Conservation (phyloP, 1,140 invertebrate genomes). For the Eulimnadia texana region DNA sequence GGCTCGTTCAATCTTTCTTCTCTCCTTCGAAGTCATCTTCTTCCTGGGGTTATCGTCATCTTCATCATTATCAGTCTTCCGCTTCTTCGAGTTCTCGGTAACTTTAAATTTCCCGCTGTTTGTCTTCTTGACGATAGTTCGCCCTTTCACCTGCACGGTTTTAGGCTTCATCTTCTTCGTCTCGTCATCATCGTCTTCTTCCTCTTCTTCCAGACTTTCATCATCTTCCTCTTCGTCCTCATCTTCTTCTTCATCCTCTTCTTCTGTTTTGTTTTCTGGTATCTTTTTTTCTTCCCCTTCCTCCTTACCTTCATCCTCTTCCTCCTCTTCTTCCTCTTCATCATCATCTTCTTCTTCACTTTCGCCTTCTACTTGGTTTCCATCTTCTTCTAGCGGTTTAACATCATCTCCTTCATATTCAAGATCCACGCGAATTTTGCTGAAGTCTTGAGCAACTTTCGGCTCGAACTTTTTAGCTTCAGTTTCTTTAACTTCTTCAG, state of each 20-base stretch:
- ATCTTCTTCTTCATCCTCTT: conserved; percentile 16
- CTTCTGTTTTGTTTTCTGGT: too few relatives aligned
- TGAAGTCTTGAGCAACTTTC: conserved; percentile 36
- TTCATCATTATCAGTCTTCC: conserved; percentile 20
- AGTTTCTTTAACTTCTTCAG: conserved; percentile 1
- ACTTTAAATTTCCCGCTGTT: conserved; percentile 23
- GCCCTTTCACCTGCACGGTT: conserved; percentile 5
- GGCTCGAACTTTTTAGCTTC: conserved; percentile 13
- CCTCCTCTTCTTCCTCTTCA: conserved; percentile 13
- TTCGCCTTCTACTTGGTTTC: conserved; percentile 28
- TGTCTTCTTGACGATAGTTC: conserved; percentile 8
- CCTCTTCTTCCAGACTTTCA: conserved; percentile 23
- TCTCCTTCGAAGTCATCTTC: conserved; percentile 54
- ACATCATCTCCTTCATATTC: conserved; percentile 48
- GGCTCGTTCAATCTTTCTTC: conserved; percentile 53
- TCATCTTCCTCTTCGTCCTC: conserved; percentile 21
- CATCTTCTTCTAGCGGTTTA: conserved; percentile 35
- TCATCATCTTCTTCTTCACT: conserved; percentile 33
- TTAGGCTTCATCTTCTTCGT: conserved; percentile 8
- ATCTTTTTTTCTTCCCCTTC: conserved; percentile 19
- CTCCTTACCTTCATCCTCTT: conserved; percentile 8
- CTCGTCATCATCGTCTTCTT: conserved; percentile 18
- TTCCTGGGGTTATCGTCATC: conserved; percentile 8
- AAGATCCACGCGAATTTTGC: conserved; percentile 58
- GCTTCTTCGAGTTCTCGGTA: conserved; percentile 25